Conservation (phyloP, 30 jellyfish, hydroid and myxozoan genomes). For the Chrysaora quinquecirrha region DNA sequence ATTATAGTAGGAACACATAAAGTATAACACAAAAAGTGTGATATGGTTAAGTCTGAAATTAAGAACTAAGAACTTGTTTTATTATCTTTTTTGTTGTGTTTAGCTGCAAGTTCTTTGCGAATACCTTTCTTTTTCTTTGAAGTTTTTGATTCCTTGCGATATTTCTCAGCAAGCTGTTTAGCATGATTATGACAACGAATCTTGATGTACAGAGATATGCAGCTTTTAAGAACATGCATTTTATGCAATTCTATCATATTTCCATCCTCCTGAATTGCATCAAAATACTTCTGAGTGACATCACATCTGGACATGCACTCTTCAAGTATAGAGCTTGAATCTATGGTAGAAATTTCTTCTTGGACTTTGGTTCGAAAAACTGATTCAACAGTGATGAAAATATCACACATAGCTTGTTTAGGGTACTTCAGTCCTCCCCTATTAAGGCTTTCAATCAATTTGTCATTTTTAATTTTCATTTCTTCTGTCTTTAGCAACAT, state of each 20-base stretch:
- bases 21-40: too few relatives aligned
- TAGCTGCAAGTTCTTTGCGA: background rate
- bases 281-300: conserved; percentile 28
- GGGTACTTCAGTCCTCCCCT: conserved; percentile 50
- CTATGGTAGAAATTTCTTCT: conserved; percentile 3
- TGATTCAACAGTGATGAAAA: conserved; percentile 11
- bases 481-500: conserved; percentile 9
- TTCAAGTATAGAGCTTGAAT: background rate
- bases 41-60: background rate
- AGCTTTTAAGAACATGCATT: background rate
- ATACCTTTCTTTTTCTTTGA: background rate
- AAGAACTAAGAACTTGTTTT: too few relatives aligned
- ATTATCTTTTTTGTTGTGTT: conserved; percentile 1
- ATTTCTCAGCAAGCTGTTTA: conserved; percentile 26
- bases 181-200: conserved; percentile 12
- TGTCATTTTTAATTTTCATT: background rate
- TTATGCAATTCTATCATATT: background rate
- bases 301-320: conserved; percentile 35
- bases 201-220: conserved; percentile 9
- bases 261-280: conserved; percentile 34
- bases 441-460: conserved; percentile 23
- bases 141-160: background rate
- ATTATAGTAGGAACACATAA: too few relatives aligned
- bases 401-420: background rate
- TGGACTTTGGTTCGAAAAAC: conserved; percentile 13